Base-by-base conservation (phyloP, 2,888 invertebrate genomes). In the Drosophila neotestacea region DNA sequence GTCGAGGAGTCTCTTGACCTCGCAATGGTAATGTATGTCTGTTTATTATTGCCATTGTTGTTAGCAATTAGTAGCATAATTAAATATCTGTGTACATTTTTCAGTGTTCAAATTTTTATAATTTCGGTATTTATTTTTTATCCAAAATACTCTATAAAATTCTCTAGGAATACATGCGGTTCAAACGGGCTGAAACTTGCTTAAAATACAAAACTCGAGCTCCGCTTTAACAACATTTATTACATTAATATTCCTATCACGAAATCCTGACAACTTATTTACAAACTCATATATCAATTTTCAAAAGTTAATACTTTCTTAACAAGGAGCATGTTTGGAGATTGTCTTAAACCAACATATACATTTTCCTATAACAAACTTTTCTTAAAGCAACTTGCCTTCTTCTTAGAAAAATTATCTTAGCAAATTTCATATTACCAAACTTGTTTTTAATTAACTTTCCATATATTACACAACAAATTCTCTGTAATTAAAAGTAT, bases 41-140 rank as follows among this genome's bases (percentile, higher is more conserved):
- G 70, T 27, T 52, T 64, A 64, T 39, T 44, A 34, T 50, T 64
- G 63, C 46, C 58, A 62, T 56, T 67, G 63, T 41, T 63, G 58
- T 62, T 79, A 85, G 76, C 85, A 85, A 85, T 85, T 85, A 85
- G 85, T 84, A 80, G 81, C 81, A 70, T 85, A 88, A 88, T 85
- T 85, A 85, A 88, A 80, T 85, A 88, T 79, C 79, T 85, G 71
- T 75, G 75, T 80, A 81, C 63, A 77, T 67, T 66, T 80, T 71
- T 67, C 50, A 48, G 54, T 72, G 48, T 46, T 41, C 48, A 22
- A 38, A 54, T 67, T 52, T 61, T n/a, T 44, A 52, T 65, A 30
- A 51, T 36, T 51, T 66, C 9, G 16, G 42, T 65, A 54, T 41
- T 54, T 61, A 41, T 54, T 67, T 42, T 11, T 11, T 28, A 11